Evolutionary conservation across 2,888 invertebrate species (phyloP), one percentile per base, ranked within the genome.

Genomic region (Ichneumoninae sp.): DNA sequence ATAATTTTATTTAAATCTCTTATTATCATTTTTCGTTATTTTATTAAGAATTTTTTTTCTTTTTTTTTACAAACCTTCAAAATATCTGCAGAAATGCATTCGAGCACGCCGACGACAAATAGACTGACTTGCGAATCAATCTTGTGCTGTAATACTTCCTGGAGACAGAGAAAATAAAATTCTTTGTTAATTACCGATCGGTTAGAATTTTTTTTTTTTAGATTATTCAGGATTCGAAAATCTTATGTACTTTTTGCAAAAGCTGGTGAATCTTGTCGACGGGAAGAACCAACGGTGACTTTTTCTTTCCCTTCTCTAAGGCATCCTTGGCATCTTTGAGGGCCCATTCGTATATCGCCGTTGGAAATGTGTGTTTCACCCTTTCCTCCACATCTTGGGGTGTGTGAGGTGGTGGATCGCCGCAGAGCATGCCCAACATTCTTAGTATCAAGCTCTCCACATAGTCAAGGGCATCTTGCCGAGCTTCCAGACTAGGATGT

Each of bases 1-100:
- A 50, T 44, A 26, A 57, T 54, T 16, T 60, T 1, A 52, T 54
- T 44, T 47, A 7, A 1, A 33, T 76, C 22, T 62, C 16, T 5
- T 6, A 1, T 62, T 62, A 40, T 6, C 7, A 8, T 3, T 36
- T 50, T 75, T 16, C 13, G 36, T 57, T 57, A 33, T 33, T 62
- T 54, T 30, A 80, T 72, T 47, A 10, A 6, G 1, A 47, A 40
- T 57, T 36, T 26, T 19, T 22, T 30, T 33, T 26, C 7, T 26
- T 65, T 65, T 44, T 66, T 75, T 62, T 60, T 79, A 91, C 90
- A 90, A 92, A 96, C 96, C 94, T 98, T 98, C 75, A 99, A 94
- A 89, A 99, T 98, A 94, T 99, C 99, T 0, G 97, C 97, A 87
- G 98, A 97, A 89, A 99, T 98, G 94, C 98, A 99, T 94, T 99